A percentile compares a stretch with the other conserved stretches of the same genome.
Evolutionary conservation across 2,113 vertebrate genomes (phyloP).

Genomic region (Stictonetta naevosa): DNA sequence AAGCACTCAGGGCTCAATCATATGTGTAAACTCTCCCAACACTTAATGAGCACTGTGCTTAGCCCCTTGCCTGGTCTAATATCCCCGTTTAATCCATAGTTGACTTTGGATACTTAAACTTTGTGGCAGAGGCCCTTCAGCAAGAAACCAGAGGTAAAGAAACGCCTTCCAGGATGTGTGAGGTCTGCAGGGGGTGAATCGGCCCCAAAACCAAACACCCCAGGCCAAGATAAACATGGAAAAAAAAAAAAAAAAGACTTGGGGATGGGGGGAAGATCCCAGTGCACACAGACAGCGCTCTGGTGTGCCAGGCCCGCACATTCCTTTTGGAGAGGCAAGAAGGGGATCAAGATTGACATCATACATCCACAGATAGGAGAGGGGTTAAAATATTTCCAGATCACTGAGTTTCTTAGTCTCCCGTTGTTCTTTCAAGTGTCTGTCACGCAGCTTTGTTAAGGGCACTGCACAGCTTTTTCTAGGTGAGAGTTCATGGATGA

Average conservation of each 20-base stretch:
- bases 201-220: not conserved
- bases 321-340: not conserved
- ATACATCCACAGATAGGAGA: not conserved
- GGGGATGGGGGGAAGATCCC: not conserved
- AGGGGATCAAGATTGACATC: not conserved
- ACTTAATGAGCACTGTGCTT: not conserved
- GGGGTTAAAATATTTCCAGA: constrained; percentile 34
- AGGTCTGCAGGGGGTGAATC: not conserved
- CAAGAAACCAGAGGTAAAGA: not conserved
- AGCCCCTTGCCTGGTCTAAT: not conserved
- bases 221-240: not conserved
- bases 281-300: not conserved
- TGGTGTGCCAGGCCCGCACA: rapidly evolving
- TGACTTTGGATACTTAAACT: not conserved
- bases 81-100: not conserved
- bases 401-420: not conserved
- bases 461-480: constrained; percentile 1
- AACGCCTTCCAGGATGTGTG: not conserved
- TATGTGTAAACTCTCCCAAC: not conserved
- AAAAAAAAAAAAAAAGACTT: not conserved
- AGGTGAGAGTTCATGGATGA: not conserved
- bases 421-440: not conserved
- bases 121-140: not conserved
- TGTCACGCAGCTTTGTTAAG: not conserved
- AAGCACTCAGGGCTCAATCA: not conserved